Conservation (phyloP, 2,113 vertebrate genomes). For the Austrofundulus limnaeus region DNA sequence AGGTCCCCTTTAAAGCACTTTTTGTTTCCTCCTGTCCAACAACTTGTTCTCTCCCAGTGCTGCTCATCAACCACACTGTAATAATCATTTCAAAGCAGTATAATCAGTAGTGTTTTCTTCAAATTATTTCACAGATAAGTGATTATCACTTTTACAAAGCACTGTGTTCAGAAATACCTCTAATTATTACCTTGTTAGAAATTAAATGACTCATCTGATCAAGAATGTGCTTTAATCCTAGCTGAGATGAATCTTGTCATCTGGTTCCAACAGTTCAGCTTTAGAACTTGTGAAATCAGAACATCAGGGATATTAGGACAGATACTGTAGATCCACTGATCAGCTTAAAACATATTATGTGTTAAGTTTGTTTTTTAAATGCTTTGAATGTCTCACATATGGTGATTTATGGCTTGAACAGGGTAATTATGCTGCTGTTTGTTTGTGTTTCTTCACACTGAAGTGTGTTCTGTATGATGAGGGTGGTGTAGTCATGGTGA, state of each 20-base stretch:
- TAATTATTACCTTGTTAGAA: conserved; percentile 47
- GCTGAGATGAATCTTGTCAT: conserved; percentile 32
- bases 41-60: background rate
- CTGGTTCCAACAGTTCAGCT: conserved; percentile 14
- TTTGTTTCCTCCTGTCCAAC: conserved; percentile 10
- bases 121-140: conserved; percentile 26
- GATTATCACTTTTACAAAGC: conserved; percentile 29
- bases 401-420: conserved; percentile 24
- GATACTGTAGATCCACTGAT: background rate
- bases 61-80: background rate
- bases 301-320: conserved; percentile 28
- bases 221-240: conserved; percentile 33
- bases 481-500: conserved; percentile 63
- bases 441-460: conserved; percentile 12
- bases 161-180: conserved; percentile 33
- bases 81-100: conserved; percentile 5
- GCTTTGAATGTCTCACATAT: conserved; percentile 25
- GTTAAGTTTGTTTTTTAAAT: conserved; percentile 33
- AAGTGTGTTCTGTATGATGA: conserved; percentile 37
- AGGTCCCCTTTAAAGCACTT: conserved; percentile 1
- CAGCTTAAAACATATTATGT: conserved; percentile 21
- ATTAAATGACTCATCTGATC: conserved; percentile 32
- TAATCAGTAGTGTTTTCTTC: conserved; percentile 35
- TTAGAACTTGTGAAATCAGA: conserved; percentile 36
- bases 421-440: conserved; percentile 20